These are phyloP conservation scores for Leptocoma aspasia DNA, from an alignment of 2,113 vertebrate genomes.

Conservation along the genomic window DNA sequence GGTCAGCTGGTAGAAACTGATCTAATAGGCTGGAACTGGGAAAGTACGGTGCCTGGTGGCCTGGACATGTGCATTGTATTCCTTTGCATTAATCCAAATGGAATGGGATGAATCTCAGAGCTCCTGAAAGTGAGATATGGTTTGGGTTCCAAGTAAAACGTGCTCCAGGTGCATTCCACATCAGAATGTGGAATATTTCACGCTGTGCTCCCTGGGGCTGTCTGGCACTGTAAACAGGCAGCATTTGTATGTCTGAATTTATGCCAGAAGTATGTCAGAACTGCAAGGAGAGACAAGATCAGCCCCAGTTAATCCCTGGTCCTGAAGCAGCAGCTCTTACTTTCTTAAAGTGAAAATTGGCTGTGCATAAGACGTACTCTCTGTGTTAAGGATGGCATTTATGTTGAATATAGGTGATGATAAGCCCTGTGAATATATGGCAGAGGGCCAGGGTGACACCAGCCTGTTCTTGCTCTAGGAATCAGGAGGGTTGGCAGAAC, in stretches of 20 bases:
- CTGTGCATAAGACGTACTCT: neutral
- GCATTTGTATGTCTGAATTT: neutral
- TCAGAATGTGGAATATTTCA: neutral
- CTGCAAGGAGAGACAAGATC: neutral
- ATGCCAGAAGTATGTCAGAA: neutral
- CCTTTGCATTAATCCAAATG: neutral
- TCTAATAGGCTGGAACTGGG: neutral
- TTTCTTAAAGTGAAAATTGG: neutral
- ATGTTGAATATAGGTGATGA: neutral
- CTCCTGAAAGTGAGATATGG: neutral
- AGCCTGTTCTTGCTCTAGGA: neutral
- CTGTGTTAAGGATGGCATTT: neutral
- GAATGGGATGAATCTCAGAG: neutral
- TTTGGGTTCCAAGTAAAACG: neutral
- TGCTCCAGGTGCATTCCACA: accelerated
- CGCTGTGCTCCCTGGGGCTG: accelerated
- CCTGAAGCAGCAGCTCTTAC: neutral
- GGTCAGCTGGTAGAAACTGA: neutral
- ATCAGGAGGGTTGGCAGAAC: neutral
- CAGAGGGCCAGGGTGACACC: neutral
- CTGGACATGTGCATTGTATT: neutral
- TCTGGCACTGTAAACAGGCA: neutral
- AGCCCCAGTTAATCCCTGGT: neutral
- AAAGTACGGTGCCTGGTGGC: neutral
- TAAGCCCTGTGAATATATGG: neutral